Percentiles rank a stretch among this genome's conserved stretches.
Evolutionary conservation across 2,113 vertebrate species (phyloP).

Genomic region (Tricholaema leucomelas): DNA sequence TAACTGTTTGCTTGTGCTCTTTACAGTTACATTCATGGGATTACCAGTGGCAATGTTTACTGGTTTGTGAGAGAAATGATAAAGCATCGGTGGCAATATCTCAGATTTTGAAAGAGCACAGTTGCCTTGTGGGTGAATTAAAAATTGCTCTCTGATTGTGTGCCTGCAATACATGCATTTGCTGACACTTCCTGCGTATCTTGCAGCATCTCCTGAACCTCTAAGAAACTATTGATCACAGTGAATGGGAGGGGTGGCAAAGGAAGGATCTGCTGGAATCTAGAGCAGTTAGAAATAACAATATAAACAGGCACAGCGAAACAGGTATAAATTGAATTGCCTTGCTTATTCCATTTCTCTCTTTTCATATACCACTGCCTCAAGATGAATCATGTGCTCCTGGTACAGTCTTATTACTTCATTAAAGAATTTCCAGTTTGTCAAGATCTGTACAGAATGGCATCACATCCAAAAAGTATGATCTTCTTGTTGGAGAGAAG

Average conservation of each 20-base stretch:
- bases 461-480: constrained; percentile 58
- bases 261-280: background rate
- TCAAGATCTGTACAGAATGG: constrained; percentile 56
- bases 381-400: constrained; percentile 39
- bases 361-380: constrained; percentile 28
- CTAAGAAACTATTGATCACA: background rate
- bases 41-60: background rate
- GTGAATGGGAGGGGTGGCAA: constrained; percentile 29
- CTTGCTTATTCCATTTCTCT: background rate
- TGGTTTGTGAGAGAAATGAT: background rate
- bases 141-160: background rate
- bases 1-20: background rate
- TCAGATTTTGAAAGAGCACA: background rate
- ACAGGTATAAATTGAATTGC: constrained; percentile 51
- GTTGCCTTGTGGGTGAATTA: background rate
- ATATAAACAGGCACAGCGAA: background rate
- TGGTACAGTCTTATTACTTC: constrained; percentile 58
- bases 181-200: background rate
- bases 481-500: constrained; percentile 51
- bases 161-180: background rate
- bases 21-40: background rate
- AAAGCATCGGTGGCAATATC: background rate
- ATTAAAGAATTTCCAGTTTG: constrained; percentile 73
- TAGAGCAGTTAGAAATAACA: background rate
- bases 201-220: background rate